Evolutionary conservation across 2,888 invertebrate species (phyloP), one percentile per base, ranked within the genome.

Genomic region (Brachyopa scutellaris): DNA sequence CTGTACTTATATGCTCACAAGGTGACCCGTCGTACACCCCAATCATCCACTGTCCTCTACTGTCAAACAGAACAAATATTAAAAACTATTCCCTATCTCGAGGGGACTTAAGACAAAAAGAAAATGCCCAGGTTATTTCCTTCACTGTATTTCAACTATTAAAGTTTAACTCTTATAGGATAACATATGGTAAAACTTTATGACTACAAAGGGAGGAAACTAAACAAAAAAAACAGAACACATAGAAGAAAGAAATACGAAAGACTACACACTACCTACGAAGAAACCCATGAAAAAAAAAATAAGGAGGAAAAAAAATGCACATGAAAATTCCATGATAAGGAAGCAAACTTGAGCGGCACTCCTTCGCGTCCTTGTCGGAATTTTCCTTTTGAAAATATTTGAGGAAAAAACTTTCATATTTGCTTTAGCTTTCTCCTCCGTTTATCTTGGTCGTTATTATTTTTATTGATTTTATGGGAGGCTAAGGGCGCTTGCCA

Each of bases 371-470:
- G 19, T 55, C 40, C 15, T 40, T 31, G 47, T 61, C 55, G 55
- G 53, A 79, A 73, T 79, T 79, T 80, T 74, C 62, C 62, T 49
- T 74, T 74, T 80, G 74, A 80, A 80, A 80, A 74, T 80, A 80
- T 74, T 80, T 80, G 74, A 62, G 29, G 42, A 73, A 74, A n/a
- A n/a, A 74, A 80, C 67, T 74, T 74, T 69, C 67, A 73, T 79
- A 73, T 79, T 73, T 74, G 61, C 79, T 42, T 79, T 73, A 69
- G 61, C 79, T 42, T 64, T 57, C 74, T 62, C 49, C 36, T 49
- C 33, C 66, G 61, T 79, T 79, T 79, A 79, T 79, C 73, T 73
- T 67, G 59, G 67, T 73, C 67, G 66, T 79, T 79, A 79, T 79
- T 79, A 79, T 73, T 79, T 79, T 79, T 79, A 79, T 79, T 79